Evolutionary conservation across 2,888 invertebrate genomes (phyloP), one percentile per base, ranked within the genome.

Genomic region (Sinopyrophorus schimmeli): DNA sequence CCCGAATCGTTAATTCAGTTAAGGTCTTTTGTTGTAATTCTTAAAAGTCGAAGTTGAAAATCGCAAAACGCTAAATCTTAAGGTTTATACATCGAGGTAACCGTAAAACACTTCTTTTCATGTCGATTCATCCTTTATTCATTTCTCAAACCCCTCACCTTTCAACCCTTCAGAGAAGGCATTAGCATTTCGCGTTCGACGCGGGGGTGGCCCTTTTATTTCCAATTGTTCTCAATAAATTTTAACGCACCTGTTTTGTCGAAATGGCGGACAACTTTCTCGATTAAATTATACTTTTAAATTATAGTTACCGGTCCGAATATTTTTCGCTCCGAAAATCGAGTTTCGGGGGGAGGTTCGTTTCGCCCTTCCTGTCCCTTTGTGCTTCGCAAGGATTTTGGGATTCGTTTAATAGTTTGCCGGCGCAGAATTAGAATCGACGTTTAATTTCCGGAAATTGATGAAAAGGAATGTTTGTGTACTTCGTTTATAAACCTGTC

Each of bases 231-330:
- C 53, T 51, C 54, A 51, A 57, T 57, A 48, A 50, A 53, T 51
- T 57, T 55, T 52, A 55, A 55, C 55, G 47, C 53, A 53, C 56
- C 53, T 56, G 48, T 48, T 55, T 55, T 55, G 52, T 52, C 54
- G 49, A 47, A 47, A 49, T 44, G 50, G 52, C n/a, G n/a, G n/a
- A n/a, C n/a, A 53, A 56, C 54, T 59, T 52, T 41, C 51, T 53
- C 57, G 55, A 59, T 56, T 58, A 59, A 58, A 59, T 58, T 59
- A 59, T 59, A 58, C 57, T 59, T 59, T 59, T 58, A 59, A 59
- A 59, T 59, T 51, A 49, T 47, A 48, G 48, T 42, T 52, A 44
- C 40, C 35, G 21, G 9, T 37, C 35, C 46, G 40, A 39, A 49
- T 44, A 44, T 53, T 53, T 48, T 53, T 52, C 47, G 47, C 35